Evolutionary conservation across 1,140 invertebrate species (phyloP).

Genomic region (Ips typographus): DNA sequence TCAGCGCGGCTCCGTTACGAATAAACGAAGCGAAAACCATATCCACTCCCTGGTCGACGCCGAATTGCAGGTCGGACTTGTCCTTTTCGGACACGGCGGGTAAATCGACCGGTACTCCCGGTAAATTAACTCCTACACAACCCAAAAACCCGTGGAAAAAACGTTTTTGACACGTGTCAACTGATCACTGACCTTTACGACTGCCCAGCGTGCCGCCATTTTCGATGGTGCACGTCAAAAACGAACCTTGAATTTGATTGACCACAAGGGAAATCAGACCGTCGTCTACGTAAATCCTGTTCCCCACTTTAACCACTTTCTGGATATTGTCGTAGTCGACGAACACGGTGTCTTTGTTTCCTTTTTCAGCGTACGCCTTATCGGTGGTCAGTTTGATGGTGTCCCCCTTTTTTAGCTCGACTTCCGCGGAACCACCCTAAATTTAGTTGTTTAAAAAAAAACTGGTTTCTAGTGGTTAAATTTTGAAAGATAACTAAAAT

Average conservation of each 20-base stretch:
- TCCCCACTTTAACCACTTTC: constrained; percentile 87
- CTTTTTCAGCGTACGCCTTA: constrained; percentile 77
- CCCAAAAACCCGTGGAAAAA: neutral
- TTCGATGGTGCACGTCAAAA: constrained; percentile 81
- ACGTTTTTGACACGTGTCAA: neutral
- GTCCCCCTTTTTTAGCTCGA: constrained; percentile 85
- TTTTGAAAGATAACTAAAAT: no score
- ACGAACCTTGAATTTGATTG: constrained; percentile 59
- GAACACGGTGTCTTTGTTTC: constrained; percentile 74
- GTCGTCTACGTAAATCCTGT: constrained; percentile 93
- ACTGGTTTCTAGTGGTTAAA: no score
- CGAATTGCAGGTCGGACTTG: constrained; percentile 90
- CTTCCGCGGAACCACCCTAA: constrained; percentile 82
- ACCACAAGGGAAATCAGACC: constrained; percentile 96
- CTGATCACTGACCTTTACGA: constrained; percentile 70
- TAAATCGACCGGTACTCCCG: constrained; percentile 87
- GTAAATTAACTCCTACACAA: constrained; percentile 42
- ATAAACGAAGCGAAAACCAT: constrained; percentile 99
- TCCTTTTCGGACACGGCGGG: constrained; percentile 99
- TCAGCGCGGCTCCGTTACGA: constrained; percentile 85
- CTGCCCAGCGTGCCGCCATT: constrained; percentile 97
- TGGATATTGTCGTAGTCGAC: constrained; percentile 94
- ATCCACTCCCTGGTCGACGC: constrained; percentile 92
- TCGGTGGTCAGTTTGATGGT: constrained; percentile 89
- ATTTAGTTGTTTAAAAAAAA: no score